Conservation (phyloP, 2,888 invertebrate species). For the Megalurothrips usitatus region DNA sequence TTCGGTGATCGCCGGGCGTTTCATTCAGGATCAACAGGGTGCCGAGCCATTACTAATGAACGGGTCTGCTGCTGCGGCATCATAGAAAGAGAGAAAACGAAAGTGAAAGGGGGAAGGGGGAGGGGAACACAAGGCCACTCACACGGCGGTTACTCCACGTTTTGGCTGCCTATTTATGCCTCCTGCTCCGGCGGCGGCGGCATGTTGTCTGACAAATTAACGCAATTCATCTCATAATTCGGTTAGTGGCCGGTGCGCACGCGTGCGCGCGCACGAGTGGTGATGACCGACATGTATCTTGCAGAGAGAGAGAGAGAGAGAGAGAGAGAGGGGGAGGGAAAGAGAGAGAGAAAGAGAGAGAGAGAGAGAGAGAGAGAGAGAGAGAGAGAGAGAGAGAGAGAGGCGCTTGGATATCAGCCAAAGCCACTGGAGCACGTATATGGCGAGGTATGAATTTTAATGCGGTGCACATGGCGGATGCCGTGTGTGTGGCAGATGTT, state of each 20-base stretch:
- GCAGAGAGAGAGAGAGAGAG: neutral
- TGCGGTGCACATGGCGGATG: neutral
- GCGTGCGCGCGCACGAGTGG: neutral
- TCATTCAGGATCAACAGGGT: too few species aligned
- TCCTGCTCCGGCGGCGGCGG: too few species aligned
- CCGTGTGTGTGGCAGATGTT: neutral
- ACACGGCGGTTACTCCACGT: too few species aligned
- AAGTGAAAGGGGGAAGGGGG: too few species aligned
- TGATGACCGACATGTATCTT: conserved; percentile 6
- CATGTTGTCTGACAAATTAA: neutral
- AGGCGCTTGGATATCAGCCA: conserved; percentile 14
- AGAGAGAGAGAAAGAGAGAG: conserved; percentile 28
- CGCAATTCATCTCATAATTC: neutral
- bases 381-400: conserved; percentile 20
- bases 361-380: conserved; percentile 28
- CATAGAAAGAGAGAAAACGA: too few species aligned
- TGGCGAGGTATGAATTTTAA: conserved; percentile 26
- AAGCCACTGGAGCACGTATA: conserved; percentile 19
- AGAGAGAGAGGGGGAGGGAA: neutral
- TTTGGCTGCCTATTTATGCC: too few species aligned
- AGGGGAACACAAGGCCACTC: too few species aligned
- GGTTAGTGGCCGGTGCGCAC: neutral
- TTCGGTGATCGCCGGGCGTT: too few species aligned
- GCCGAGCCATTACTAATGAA: too few species aligned
- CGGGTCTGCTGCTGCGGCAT: too few species aligned